A percentile compares a stretch with the other conserved stretches of the same genome.
These are phyloP conservation scores for Ammodytes dubius DNA, from an alignment of 2,113 vertebrate genomes.

Conservation along the genomic window DNA sequence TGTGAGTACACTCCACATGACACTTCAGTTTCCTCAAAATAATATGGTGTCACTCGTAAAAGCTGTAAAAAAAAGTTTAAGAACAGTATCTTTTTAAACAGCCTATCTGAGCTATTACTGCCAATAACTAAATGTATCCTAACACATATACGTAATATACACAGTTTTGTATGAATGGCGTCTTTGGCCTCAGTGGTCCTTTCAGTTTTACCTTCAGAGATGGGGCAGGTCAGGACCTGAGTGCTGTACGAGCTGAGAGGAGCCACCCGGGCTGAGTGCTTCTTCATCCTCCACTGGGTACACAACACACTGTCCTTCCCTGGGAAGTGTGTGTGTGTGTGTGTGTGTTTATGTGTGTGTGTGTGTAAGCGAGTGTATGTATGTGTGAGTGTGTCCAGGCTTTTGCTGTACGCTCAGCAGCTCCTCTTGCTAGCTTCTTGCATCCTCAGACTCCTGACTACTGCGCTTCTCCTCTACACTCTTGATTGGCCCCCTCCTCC, in stretches of 20 bases:
- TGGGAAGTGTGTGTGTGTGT: conserved; percentile 57
- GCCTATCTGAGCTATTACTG: not conserved
- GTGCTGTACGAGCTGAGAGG: conserved; percentile 86
- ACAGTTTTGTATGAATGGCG: conserved; percentile 9
- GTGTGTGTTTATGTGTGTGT: conserved; percentile 46
- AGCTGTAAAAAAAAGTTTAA: not conserved
- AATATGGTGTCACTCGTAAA: not conserved
- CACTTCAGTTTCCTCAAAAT: not conserved
- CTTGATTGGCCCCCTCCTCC: conserved; percentile 42
- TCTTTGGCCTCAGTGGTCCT: conserved; percentile 3
- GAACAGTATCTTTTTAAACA: conserved; percentile 13
- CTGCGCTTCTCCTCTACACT: conserved; percentile 60
- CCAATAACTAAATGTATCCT: not conserved
- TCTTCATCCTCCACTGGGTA: conserved; percentile 88
- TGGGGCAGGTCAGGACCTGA: conserved; percentile 85
- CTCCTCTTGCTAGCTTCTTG: conserved; percentile 64
- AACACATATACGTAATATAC: conserved; percentile 30
- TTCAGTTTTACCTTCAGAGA: conserved; percentile 80
- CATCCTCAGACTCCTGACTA: conserved; percentile 73
- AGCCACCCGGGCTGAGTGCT: conserved; percentile 88
- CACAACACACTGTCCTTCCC: conserved; percentile 72
- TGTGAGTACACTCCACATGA: not conserved
- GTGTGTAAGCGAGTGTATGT: conserved; percentile 22
- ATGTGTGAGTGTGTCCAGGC: conserved; percentile 37
- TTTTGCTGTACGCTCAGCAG: conserved; percentile 74